Percentiles rank a stretch among this genome's conserved stretches.
These are phyloP conservation scores for Siderastrea radians DNA, from an alignment of 92 coral and sea anemone genomes.

Conservation along the genomic window DNA sequence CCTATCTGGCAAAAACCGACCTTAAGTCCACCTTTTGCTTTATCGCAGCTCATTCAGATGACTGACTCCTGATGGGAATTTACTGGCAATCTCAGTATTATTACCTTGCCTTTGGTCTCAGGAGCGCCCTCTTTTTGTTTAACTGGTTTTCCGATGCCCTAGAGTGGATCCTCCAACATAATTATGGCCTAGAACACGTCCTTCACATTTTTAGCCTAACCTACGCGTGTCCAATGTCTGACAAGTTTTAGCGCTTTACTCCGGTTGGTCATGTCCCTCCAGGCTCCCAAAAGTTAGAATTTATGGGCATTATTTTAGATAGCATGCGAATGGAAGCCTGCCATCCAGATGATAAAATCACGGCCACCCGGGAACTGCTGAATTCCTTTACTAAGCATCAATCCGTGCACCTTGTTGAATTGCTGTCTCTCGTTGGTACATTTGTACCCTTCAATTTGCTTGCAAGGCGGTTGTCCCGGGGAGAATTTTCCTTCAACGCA, in stretches of 20 bases:
- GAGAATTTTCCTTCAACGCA: too few relatives aligned
- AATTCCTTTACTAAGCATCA: too few relatives aligned
- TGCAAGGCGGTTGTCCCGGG: too few relatives aligned
- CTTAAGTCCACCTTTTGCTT: not conserved
- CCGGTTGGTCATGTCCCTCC: not conserved
- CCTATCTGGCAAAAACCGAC: too few relatives aligned
- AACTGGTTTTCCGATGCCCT: not conserved
- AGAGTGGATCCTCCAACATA: not conserved
- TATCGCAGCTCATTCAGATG: not conserved
- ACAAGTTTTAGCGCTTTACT: not conserved
- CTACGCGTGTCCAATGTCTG: not conserved
- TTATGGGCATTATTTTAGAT: not conserved
- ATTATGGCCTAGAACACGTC: too few relatives aligned
- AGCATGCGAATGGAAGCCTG: not conserved
- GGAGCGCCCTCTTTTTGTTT: too few relatives aligned
- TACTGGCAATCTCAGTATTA: not conserved
- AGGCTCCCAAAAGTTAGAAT: not conserved
- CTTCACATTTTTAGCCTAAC: not conserved
- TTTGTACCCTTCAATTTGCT: too few relatives aligned
- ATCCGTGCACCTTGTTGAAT: too few relatives aligned
- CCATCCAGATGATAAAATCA: not conserved
- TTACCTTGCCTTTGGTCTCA: not conserved
- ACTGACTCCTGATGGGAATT: slow-evolving; percentile 1
- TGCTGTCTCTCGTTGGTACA: too few relatives aligned
- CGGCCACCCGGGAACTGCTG: not conserved